Evolutionary conservation across 64 coral and sea anemone genomes (phyloP), one percentile per base, ranked within the genome.

Genomic region (Cladopsammia gracilis): DNA sequence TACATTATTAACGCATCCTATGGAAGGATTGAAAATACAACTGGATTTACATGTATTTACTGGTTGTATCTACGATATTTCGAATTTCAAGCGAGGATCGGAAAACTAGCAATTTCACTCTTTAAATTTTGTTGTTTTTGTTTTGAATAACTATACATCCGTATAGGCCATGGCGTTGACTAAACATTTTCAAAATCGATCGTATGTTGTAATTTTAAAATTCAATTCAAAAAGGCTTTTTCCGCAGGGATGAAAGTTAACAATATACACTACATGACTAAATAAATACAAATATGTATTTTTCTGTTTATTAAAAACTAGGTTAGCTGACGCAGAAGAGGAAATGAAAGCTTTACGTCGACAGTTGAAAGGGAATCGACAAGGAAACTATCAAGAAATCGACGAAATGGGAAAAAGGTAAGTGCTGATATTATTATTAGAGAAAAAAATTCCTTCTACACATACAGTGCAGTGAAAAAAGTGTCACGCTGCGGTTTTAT

Each of bases 331-430:
- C 10, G 75, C 48, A n/a, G 75, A 77, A 77, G 48, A 77, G 9
- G 75, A 77, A 49, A 57, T 77, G 19, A n/a, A 48, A n/a, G 75
- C 19, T 56, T 56, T 77, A 12, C 75, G 75, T 19, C 48, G 22
- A 56, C 75, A 77, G 48, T 18, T 77, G n/a, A 52, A 77, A 25
- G 50, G 56, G 53, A 77, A 77, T 77, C 75, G 53, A 54, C 18
- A 25, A 24, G 75, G 75, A 77, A 49, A 77, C 75, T 54, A 54
- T 25, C 75, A 77, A 56, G 75, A 77, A 56, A 56, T 77, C 20
- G 46, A 23, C 22, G 75, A 77, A 25, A 50, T 77, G n/a, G 19
- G 50, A 22, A 77, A 77, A 12, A 56, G 53, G 75, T 77, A 12
- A 77, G 75, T 77, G 46, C 12, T 75, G 48, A 25, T 24, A n/a